Conservation (phyloP, 2,797 vertebrate genomes). For the Bradypodion pumilum region DNA sequence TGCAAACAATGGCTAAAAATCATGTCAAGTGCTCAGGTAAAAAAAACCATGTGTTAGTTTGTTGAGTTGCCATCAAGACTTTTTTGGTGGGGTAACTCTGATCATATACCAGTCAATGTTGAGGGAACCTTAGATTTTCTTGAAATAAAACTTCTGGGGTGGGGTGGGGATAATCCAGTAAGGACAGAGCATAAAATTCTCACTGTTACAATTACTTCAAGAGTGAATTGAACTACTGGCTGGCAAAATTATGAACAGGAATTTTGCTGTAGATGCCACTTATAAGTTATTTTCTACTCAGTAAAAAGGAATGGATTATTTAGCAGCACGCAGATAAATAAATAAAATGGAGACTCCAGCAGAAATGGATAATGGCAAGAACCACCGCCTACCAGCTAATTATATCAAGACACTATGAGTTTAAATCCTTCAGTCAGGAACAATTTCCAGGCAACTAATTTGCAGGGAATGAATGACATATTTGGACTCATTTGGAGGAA, state of each 20-base stretch:
- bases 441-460: neutral
- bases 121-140: too few species aligned
- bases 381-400: too few species aligned
- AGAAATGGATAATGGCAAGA: neutral
- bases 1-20: neutral
- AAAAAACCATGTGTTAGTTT: neutral
- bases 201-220: too few species aligned
- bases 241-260: neutral
- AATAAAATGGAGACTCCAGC: neutral
- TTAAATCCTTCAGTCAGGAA: neutral
- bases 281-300: neutral
- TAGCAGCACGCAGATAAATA: neutral
- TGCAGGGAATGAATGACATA: neutral
- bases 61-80: neutral
- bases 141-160: too few species aligned
- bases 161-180: neutral
- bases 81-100: neutral
- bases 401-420: neutral
- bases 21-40: neutral
- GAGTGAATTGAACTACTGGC: neutral
- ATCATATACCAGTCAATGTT: too few species aligned
- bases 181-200: neutral
- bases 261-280: neutral
- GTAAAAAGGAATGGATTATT: neutral
- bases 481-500: neutral